Conservation (phyloP, 2,113 vertebrate species). For the Neodontobutis hainanensis region DNA sequence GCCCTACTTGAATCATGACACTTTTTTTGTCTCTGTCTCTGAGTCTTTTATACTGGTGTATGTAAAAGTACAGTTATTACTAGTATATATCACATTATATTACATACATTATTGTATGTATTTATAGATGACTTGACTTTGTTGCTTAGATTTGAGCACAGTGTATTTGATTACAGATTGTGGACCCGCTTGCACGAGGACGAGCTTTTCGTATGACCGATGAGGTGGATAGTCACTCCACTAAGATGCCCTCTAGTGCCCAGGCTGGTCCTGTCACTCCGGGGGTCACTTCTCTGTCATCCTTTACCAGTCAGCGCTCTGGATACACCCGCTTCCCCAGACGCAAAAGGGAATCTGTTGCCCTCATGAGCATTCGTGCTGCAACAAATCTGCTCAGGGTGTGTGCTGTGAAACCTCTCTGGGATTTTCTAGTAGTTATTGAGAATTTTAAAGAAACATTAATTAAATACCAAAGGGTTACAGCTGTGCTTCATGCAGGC, state of each 20-base stretch:
- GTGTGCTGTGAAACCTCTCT: conserved; percentile 13
- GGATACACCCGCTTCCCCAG: conserved; percentile 79
- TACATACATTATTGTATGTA: neutral
- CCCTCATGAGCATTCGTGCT: conserved; percentile 93
- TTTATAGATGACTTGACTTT: neutral
- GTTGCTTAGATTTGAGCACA: neutral
- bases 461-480: neutral
- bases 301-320: conserved; percentile 88
- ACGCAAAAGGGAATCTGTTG: conserved; percentile 91
- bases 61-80: too few species aligned
- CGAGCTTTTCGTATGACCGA: conserved; percentile 89
- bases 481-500: neutral
- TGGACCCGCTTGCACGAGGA: conserved; percentile 91
- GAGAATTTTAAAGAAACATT: neutral
- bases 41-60: neutral
- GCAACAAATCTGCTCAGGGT: conserved; percentile 90
- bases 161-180: conserved; percentile 80
- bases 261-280: conserved; percentile 84
- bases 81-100: neutral
- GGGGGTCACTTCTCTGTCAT: conserved; percentile 84
- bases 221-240: conserved; percentile 82
- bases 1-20: conserved; percentile 17
- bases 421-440: too few species aligned
- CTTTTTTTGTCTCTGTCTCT: conserved; percentile 4
- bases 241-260: conserved; percentile 77